Evolutionary conservation across 2,888 invertebrate species (phyloP).

Genomic region (Sesamia inferens): DNA sequence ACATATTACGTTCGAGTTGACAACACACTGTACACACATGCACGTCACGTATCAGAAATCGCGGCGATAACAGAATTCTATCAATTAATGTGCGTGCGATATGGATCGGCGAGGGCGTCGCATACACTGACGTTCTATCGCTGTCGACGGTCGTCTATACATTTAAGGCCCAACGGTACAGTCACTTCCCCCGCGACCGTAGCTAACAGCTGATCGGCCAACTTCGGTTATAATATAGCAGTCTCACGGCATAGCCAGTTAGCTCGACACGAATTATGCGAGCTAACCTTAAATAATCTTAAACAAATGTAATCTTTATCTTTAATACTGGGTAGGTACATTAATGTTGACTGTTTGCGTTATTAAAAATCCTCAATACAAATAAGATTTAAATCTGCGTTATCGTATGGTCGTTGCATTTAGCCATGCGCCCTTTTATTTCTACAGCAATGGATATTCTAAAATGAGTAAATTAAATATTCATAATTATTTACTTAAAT

Average conservation of each 20-base stretch:
- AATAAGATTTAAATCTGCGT: background rate
- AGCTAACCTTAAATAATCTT: constrained; percentile 8
- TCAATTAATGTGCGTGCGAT: constrained; percentile 65
- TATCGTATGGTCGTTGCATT: constrained; percentile 21
- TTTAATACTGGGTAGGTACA: constrained; percentile 1
- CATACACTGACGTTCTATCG: constrained; percentile 80
- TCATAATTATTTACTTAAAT: background rate
- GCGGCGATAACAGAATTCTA: constrained; percentile 70
- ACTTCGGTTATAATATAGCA: constrained; percentile 47
- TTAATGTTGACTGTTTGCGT: constrained; percentile 2
- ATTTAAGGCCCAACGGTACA: constrained; percentile 65
- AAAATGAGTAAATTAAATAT: background rate
- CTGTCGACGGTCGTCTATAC: constrained; percentile 61
- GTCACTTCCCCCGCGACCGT: constrained; percentile 74
- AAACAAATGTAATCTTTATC: constrained; percentile 6
- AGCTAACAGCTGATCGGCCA: constrained; percentile 85
- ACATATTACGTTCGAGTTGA: constrained; percentile 44
- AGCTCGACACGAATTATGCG: constrained; percentile 22
- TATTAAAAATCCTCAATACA: background rate
- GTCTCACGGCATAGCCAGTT: constrained; percentile 16
- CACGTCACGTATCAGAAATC: constrained; percentile 69
- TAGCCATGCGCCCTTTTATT: background rate
- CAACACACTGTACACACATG: constrained; percentile 59
- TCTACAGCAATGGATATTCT: background rate
- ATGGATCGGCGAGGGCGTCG: constrained; percentile 72